These are phyloP conservation scores for Unio delphinus DNA, from an alignment of 2,888 invertebrate genomes.

Conservation along the genomic window DNA sequence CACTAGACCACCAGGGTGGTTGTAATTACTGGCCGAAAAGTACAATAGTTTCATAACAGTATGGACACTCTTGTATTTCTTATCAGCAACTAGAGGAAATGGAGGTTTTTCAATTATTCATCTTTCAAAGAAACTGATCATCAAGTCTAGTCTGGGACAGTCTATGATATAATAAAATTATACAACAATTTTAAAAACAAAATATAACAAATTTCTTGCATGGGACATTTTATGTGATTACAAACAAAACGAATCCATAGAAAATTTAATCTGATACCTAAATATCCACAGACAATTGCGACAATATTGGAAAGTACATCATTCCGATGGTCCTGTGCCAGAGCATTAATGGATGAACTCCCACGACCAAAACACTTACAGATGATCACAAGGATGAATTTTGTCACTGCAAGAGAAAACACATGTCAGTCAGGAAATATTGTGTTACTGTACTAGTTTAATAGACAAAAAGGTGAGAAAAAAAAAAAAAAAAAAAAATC, in stretches of 20 bases:
- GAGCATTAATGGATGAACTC: constrained; percentile 66
- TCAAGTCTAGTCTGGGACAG: too few relatives aligned
- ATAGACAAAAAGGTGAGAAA: too few relatives aligned
- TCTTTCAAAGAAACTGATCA: too few relatives aligned
- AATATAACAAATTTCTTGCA: background rate
- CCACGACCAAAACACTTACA: constrained; percentile 52
- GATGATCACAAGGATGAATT: constrained; percentile 61
- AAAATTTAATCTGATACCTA: constrained; percentile 41
- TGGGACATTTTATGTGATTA: background rate
- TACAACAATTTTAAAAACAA: background rate
- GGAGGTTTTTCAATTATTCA: too few relatives aligned
- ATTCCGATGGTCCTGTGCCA: constrained; percentile 73
- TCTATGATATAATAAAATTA: background rate
- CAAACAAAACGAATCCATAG: background rate
- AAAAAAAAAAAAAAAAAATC: too few relatives aligned
- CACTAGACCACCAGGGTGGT: too few relatives aligned
- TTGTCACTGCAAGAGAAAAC: constrained; percentile 55
- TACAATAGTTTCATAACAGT: too few relatives aligned
- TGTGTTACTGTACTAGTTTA: too few relatives aligned
- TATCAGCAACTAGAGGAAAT: too few relatives aligned
- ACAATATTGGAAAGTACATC: constrained; percentile 73
- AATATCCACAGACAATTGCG: constrained; percentile 71
- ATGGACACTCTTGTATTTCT: too few relatives aligned
- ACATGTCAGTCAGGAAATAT: too few relatives aligned
- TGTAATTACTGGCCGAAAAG: too few relatives aligned